Evolutionary conservation across 2,888 invertebrate genomes (phyloP), one percentile per base, ranked within the genome.

Genomic region (Ephialtes manifestator): DNA sequence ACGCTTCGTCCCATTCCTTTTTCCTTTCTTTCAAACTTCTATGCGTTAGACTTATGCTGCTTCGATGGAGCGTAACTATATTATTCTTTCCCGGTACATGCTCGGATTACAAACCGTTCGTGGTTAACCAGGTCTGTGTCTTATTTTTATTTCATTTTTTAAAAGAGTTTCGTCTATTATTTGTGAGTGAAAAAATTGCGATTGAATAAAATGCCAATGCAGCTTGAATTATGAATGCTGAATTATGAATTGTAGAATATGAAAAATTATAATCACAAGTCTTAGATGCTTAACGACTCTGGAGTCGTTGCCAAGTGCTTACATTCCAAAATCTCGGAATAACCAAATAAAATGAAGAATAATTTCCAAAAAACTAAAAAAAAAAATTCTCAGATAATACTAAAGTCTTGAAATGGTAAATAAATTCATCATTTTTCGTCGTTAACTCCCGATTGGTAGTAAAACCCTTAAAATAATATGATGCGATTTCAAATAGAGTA

Each of bases 1-100:
- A 20, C 79, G 53, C 60, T 55, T 28, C 28, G 63, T 71, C 51
- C 58, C 39, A 18, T 60, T 51, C 31, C n/a, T 60, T 8, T 39
- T 35, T n/a, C 10, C 13, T 20, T 43, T 43, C 39, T 63, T 48
- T 46, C 24, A 0, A 35, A n/a, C 7, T 35, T 55, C 13, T 28
- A 28, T 55, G 55, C 35, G 60, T n/a, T 39, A 3, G 18, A 63
- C 60, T 35, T 15, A 35, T 35, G 63, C 8, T 10, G 39, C 28
- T 43, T 3, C 11, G 18, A 20, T 43, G 65, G 20, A 20, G 43
- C 35, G 31, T 31, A 39, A 31, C 28, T 31, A 31, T 28, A 11
- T 60, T 60, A n/a, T 60, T 60, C 31, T 31, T 60, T 13, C n/a
- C 60, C 13, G 5, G 60, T 31, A 60, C 60, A 60, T 11, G 28